Conservation (phyloP, 2,888 invertebrate genomes). For the Polydrusus tereticollis region DNA sequence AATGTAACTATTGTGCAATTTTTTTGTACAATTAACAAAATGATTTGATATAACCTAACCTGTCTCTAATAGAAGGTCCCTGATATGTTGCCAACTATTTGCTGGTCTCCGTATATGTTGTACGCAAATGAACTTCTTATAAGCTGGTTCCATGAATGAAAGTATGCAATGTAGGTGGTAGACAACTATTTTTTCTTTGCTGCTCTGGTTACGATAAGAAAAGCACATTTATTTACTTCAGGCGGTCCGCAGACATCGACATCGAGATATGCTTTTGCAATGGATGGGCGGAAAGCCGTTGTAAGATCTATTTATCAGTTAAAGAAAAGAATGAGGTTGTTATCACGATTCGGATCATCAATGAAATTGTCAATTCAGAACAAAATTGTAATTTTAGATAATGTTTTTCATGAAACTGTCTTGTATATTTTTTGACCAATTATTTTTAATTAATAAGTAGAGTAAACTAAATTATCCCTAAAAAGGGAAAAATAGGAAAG, state of each 20-base stretch:
- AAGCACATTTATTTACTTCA: not conserved
- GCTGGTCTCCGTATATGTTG: not conserved
- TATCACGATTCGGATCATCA: constrained; percentile 4
- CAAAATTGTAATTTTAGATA: not conserved
- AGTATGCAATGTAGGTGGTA: constrained; percentile 13
- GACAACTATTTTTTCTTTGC: constrained; percentile 9
- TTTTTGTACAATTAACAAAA: no score
- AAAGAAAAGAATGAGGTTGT: not conserved
- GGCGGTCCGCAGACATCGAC: not conserved
- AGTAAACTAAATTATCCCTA: no score
- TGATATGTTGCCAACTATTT: no score
- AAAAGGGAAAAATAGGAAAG: no score
- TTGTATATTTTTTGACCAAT: not conserved
- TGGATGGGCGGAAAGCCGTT: not conserved
- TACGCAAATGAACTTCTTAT: not conserved
- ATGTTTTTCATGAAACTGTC: not conserved
- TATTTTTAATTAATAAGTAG: no score
- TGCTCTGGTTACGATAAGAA: constrained; percentile 10
- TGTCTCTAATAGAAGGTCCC: no score
- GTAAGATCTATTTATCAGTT: not conserved
- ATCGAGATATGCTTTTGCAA: constrained; percentile 7
- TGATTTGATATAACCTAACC: no score
- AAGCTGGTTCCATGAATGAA: constrained; percentile 10
- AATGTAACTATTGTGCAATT: no score
- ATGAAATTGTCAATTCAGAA: not conserved